Conservation (phyloP, 64 coral and sea anemone genomes). For the Acropora tenuis region DNA sequence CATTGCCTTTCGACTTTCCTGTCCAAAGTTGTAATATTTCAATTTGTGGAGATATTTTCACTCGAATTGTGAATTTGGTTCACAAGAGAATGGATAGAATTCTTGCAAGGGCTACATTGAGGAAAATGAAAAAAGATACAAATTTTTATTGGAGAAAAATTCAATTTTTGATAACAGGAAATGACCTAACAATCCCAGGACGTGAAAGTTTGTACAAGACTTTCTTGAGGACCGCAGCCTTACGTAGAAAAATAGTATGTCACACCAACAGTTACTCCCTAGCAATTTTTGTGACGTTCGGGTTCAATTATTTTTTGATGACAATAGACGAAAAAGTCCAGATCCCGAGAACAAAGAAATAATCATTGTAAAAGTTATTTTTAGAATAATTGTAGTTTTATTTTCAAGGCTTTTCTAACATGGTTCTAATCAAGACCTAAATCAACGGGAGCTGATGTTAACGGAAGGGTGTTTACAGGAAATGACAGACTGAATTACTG, state of each 20-base stretch:
- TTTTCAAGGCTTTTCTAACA: background rate
- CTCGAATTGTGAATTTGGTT: background rate
- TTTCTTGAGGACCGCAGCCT: conserved; percentile 14
- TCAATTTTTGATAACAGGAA: conserved; percentile 31
- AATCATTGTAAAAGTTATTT: background rate
- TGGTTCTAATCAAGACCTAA: background rate
- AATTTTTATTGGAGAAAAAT: background rate
- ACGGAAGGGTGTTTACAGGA: conserved; percentile 32
- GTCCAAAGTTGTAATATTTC: background rate
- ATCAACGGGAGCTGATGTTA: conserved; percentile 1
- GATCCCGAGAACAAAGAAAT: background rate
- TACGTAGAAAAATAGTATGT: conserved; percentile 16
- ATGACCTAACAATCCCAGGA: background rate
- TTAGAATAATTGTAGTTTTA: background rate
- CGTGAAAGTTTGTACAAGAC: conserved; percentile 40
- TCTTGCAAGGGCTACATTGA: background rate
- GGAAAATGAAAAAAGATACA: background rate
- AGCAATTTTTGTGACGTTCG: conserved; percentile 44
- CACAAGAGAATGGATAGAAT: background rate
- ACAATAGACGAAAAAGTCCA: background rate
- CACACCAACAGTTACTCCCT: conserved; percentile 10
- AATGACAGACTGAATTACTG: background rate
- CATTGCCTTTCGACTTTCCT: background rate
- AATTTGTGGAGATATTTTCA: background rate
- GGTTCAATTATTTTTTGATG: background rate